These are phyloP conservation scores for Orchestia grillus DNA, from an alignment of 1,140 invertebrate species.

Conservation along the genomic window DNA sequence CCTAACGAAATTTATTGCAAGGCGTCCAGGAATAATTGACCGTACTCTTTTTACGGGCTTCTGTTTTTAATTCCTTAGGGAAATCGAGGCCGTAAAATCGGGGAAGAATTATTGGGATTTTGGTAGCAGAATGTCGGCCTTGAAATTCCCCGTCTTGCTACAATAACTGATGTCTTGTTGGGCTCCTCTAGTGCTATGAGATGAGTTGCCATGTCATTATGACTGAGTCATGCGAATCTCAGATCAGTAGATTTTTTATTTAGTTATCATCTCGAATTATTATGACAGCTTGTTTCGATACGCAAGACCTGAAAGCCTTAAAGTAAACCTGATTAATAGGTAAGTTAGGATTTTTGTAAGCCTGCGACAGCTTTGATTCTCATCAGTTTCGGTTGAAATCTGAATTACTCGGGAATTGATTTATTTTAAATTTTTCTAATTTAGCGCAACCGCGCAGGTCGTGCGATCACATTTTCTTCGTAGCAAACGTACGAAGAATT, in stretches of 20 bases:
- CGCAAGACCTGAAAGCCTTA: background rate
- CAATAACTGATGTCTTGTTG: background rate
- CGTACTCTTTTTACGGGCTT: conserved; percentile 20
- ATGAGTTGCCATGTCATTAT: background rate
- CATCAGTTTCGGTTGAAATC: background rate
- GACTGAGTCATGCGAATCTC: background rate
- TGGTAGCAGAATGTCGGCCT: background rate
- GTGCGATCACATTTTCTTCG: background rate
- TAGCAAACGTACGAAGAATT: background rate
- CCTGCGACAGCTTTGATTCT: background rate
- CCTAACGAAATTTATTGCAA: conserved; percentile 1
- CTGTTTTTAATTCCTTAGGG: conserved; percentile 45
- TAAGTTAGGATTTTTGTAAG: background rate
- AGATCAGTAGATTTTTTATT: background rate
- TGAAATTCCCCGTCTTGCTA: background rate
- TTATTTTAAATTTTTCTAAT: background rate
- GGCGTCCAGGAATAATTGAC: conserved; percentile 19
- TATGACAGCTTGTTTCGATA: background rate
- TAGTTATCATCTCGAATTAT: background rate
- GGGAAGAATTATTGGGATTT: conserved; percentile 5
- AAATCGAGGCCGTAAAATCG: conserved; percentile 16
- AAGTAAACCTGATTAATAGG: background rate
- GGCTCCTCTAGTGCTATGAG: background rate
- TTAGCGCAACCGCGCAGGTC: background rate
- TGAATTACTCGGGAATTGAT: background rate